Percentiles rank a stretch among this genome's conserved stretches.
phyloP scores from a whole-genome alignment of 2,888 invertebrate species.

The Pristionchus entomophagus region DNA sequence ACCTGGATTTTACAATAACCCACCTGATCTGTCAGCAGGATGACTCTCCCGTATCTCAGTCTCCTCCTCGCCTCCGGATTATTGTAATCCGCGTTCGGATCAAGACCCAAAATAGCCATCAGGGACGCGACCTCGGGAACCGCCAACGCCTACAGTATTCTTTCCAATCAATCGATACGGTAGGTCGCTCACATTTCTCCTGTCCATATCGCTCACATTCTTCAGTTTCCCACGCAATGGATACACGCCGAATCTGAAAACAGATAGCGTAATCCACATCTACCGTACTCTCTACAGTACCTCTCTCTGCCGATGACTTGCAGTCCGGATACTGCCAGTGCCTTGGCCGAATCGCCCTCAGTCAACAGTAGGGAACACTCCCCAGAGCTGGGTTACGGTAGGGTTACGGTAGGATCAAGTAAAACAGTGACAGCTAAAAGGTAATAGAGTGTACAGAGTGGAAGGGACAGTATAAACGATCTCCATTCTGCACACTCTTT shows the following conservation, averaged over 20 bases:
- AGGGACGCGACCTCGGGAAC: slow-evolving; percentile 96
- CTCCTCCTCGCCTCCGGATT: slow-evolving; percentile 87
- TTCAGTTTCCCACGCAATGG: slow-evolving; percentile 64
- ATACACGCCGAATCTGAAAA: slow-evolving; percentile 55
- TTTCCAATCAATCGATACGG: neutral
- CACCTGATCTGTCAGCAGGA: slow-evolving; percentile 99
- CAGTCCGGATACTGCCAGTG: slow-evolving; percentile 94
- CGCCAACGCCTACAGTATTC: slow-evolving; percentile 79
- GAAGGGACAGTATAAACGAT: neutral
- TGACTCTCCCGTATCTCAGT: slow-evolving; percentile 91
- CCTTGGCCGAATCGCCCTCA: slow-evolving; percentile 98
- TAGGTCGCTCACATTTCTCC: slow-evolving; percentile 42
- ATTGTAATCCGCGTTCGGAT: slow-evolving; percentile 91
- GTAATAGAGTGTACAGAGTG: neutral
- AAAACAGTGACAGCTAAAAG: neutral
- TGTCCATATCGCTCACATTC: slow-evolving; percentile 58
- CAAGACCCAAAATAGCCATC: slow-evolving; percentile 81
- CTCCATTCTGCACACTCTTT: neutral
- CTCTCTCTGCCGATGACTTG: slow-evolving; percentile 77
- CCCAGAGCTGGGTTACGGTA: slow-evolving; percentile 91
- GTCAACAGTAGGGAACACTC: slow-evolving; percentile 94
- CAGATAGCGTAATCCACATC: neutral
- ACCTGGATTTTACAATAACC: no score
- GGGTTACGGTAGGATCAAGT: neutral
- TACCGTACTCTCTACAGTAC: slow-evolving; percentile 48